A percentile compares a stretch with the other conserved stretches of the same genome.
Conservation (phyloP, 2,113 vertebrate species). For the Rhineura floridana region DNA sequence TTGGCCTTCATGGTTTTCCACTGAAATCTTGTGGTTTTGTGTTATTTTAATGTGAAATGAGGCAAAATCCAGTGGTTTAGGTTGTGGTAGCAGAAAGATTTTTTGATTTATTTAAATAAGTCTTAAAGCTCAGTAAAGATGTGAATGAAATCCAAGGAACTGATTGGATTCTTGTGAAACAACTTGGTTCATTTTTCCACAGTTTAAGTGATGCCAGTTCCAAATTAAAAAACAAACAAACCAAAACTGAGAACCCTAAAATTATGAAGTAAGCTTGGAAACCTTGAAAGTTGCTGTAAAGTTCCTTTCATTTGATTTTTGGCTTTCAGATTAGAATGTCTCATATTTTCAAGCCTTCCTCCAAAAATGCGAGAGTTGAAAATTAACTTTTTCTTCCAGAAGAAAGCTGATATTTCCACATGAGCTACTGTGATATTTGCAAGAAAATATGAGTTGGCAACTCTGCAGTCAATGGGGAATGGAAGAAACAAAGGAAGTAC, state of each 20-base stretch:
- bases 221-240: background rate
- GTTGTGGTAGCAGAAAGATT: background rate
- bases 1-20: conserved; percentile 1
- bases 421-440: conserved; percentile 24
- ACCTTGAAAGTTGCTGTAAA: conserved; percentile 2
- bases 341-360: conserved; percentile 20
- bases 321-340: conserved; percentile 5
- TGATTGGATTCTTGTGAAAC: conserved; percentile 15
- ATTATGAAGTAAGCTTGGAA: conserved; percentile 22
- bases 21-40: background rate
- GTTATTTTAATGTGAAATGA: conserved; percentile 34
- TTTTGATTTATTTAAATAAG: background rate
- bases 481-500: conserved; percentile 19
- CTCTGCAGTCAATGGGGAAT: background rate
- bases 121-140: conserved; percentile 18
- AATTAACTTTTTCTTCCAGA: conserved; percentile 15
- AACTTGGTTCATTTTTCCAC: conserved; percentile 23
- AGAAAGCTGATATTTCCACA: conserved; percentile 26
- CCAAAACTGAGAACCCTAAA: conserved; percentile 14
- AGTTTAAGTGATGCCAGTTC: background rate
- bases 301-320: conserved; percentile 21
- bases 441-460: conserved; percentile 16
- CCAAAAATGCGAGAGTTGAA: conserved; percentile 9
- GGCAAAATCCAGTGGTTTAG: conserved; percentile 17
- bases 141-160: conserved; percentile 7